Percentiles rank a stretch among this genome's conserved stretches.
Evolutionary conservation across 2,113 vertebrate species (phyloP).

Genomic region (Beaufortia kweichowensis): DNA sequence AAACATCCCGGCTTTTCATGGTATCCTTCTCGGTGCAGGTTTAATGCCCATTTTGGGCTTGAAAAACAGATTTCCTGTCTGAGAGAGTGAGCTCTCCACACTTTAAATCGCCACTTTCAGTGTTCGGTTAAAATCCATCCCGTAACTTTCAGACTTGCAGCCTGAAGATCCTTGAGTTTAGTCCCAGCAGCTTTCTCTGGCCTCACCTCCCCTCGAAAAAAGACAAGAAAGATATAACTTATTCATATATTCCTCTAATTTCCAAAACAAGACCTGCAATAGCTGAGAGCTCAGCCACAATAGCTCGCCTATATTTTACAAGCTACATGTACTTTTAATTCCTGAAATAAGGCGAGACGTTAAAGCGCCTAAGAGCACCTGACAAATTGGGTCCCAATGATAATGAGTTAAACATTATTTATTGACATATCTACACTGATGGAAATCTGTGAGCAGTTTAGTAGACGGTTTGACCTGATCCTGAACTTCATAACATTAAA

Average conservation of each 20-base stretch:
- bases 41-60: slow-evolving; percentile 31
- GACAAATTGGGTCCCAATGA: not conserved
- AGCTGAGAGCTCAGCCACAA: slow-evolving; percentile 52
- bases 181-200: slow-evolving; percentile 7
- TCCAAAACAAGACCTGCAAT: slow-evolving; percentile 67
- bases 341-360: slow-evolving; percentile 66
- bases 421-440: not conserved
- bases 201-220: slow-evolving; percentile 52
- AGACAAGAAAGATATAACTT: slow-evolving; percentile 58
- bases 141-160: slow-evolving; percentile 2
- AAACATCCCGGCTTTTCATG: slow-evolving; percentile 17
- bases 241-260: slow-evolving; percentile 69
- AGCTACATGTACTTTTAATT: slow-evolving; percentile 74
- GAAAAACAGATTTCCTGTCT: slow-evolving; percentile 28
- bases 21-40: slow-evolving; percentile 20
- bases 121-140: not conserved
- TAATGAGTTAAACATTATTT: not conserved
- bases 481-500: not conserved
- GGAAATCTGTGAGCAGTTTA: not conserved
- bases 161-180: slow-evolving; percentile 14
- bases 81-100: slow-evolving; percentile 6
- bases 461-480: not conserved
- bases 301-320: slow-evolving; percentile 66
- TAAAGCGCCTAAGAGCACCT: slow-evolving; percentile 16
- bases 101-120: slow-evolving; percentile 9